Conservation (phyloP, 2,888 invertebrate genomes). For the Philereme transversata region DNA sequence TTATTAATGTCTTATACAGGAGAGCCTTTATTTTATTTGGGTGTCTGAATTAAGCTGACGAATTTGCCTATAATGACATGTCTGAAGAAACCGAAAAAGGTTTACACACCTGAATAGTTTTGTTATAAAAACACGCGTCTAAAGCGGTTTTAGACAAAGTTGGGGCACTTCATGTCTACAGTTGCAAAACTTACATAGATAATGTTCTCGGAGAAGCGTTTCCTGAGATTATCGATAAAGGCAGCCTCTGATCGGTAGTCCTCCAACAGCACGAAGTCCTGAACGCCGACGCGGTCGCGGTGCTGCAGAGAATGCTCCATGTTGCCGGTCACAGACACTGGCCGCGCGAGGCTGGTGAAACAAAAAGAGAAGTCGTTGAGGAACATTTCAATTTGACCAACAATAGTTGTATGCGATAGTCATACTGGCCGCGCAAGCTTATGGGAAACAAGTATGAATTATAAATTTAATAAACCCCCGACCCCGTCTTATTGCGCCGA, state of each 20-base stretch:
- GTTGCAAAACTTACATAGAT: conserved; percentile 91
- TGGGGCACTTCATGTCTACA: no score
- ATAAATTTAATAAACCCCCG: no score
- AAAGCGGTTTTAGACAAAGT: neutral
- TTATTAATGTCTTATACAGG: no score
- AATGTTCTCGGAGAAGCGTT: conserved; percentile 93
- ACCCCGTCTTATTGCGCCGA: no score
- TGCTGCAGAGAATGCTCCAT: conserved; percentile 93
- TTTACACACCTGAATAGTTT: no score
- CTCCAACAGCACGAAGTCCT: conserved; percentile 96
- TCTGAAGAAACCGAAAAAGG: no score
- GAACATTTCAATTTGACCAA: neutral
- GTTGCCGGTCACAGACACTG: conserved; percentile 74
- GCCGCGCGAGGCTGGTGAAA: conserved; percentile 67
- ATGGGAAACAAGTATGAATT: no score
- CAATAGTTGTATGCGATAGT: no score
- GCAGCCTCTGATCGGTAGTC: conserved; percentile 91
- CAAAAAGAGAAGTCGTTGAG: conserved; percentile 28
- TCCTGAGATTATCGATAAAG: conserved; percentile 93
- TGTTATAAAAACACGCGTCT: conserved; percentile 3
- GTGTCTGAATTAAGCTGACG: no score
- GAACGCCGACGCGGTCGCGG: conserved; percentile 94
- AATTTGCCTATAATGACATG: no score
- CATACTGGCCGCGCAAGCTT: no score
- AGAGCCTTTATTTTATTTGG: no score